Evolutionary conservation across 2,113 vertebrate genomes (phyloP), one percentile per base, ranked within the genome.

Genomic region (Neofelis nebulosa): DNA sequence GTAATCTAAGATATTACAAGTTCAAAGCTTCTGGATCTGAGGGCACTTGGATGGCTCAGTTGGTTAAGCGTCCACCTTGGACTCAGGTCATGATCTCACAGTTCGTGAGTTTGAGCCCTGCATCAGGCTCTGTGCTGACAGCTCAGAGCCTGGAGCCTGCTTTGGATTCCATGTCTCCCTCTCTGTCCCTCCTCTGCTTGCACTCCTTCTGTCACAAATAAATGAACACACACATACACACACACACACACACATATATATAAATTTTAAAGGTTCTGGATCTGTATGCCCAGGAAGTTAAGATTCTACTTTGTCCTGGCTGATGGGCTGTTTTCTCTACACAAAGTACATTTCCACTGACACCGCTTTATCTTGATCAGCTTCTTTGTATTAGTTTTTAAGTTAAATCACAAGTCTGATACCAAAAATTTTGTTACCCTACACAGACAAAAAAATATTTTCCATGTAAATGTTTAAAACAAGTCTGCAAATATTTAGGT

Each of bases 401-500:
- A 91, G 23, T 78, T 94, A 74, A 91, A 95, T 33, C 55, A 82
- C 18, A 95, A 66, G 12, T 68, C 36, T 50, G 69, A 78, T 33
- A 94, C 38, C 25, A 66, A 71, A 95, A 86, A 25, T 21, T 95
- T 65, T 66, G 11, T 71, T 63, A 76, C 94, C 74, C 50, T 41
- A 88, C 80, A 69, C 8, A 68, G 8, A 63, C 10, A 94, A 87
- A 78, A 91, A 73, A 36, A 48, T 23, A 5, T 78, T 84, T 85
- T 71, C 65, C 25, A 81, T 78, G 36, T 73, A 73, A 94, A 94
- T 68, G n/a, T 96, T 93, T 95, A 85, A 66, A 89, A 92, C n/a
- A 92, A 69, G n/a, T 52, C 85, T 95, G 52, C 71, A 97, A 33
- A 82, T 96, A 94, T 84, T 84, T 91, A 89, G 52, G 52, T 91